Base-by-base conservation (phyloP, 2,888 invertebrate genomes). In the Temnothorax unifasciatus region DNA sequence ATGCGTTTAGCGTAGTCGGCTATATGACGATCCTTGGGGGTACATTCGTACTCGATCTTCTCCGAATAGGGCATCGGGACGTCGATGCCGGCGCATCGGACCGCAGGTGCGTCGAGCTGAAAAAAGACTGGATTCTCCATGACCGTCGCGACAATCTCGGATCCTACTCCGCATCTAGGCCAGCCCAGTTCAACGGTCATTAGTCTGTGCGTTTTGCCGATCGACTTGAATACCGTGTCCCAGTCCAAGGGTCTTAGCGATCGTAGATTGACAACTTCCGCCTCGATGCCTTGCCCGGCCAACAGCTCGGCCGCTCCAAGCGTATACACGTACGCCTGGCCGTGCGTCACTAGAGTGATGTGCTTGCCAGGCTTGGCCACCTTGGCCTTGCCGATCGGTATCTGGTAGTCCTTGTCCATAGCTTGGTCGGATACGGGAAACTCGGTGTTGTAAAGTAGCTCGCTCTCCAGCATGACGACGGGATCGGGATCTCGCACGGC, bases 101-200 rank as follows among this genome's bases (percentile, higher is more conserved):
- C 21, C 71, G 89, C 90, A 18, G 92, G 91, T 50, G 90, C 91
- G 75, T 92, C 92, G 4, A 92, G 85, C 71, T 92, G 83, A 85
- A 88, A 92, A n/a, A 92, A 92, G 9, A 89, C 85, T 68, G 90
- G 87, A 86, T 90, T 92, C 82, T 92, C 92, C 91, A 92, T 92
- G 44, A 92, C 29, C 41, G 85, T 91, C 15, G 92, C 89, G 2
- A 87, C 84, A 21, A 92, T 92, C 76, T 92, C 92, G 57, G 92
- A 69, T 38, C 92, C 91, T 21, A 97, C 95, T 25, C 96, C 96
- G 92, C 95, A 95, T 90, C 96, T 96, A 13, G 96, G 96, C 97
- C 97, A 97, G n/a, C 96, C 97, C 64, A 96, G 95, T 90, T 97
- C 97, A 4, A 97, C 96, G 4, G 96, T 96, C 63, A 97, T 95